Conservation (phyloP, 2,113 vertebrate species). For the Gallinago jamesoni region DNA sequence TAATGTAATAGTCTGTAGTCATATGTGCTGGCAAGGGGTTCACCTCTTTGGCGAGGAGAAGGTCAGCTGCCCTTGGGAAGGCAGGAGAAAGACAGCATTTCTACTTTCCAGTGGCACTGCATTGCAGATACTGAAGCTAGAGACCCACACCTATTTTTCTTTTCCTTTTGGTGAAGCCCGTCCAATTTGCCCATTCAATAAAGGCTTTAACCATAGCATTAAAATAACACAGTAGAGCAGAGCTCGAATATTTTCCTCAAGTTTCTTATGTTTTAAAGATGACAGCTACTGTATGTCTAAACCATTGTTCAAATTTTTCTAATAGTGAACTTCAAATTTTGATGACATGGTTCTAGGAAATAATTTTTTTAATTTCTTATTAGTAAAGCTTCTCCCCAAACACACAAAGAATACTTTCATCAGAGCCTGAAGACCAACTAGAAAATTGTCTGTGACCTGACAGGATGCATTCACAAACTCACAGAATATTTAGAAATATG, state of each 20-base stretch:
- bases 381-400: background rate
- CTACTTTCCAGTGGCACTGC: conserved; percentile 23
- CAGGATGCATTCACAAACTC: background rate
- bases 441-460: background rate
- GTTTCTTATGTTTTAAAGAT: background rate
- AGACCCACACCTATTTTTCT: background rate
- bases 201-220: background rate
- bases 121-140: conserved; percentile 26
- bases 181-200: background rate
- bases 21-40: conserved; percentile 84
- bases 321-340: background rate
- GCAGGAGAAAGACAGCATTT: conserved; percentile 56
- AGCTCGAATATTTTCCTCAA: background rate
- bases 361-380: background rate
- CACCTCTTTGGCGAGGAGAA: conserved; percentile 79
- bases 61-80: conserved; percentile 84
- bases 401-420: background rate
- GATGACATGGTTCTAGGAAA: background rate
- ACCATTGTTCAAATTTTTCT: background rate
- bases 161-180: background rate
- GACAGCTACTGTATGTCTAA: background rate
- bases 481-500: background rate
- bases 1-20: conserved; percentile 85
- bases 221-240: background rate
- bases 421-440: background rate